Evolutionary conservation across 2,113 vertebrate genomes (phyloP).

Genomic region (Fregata magnificens): DNA sequence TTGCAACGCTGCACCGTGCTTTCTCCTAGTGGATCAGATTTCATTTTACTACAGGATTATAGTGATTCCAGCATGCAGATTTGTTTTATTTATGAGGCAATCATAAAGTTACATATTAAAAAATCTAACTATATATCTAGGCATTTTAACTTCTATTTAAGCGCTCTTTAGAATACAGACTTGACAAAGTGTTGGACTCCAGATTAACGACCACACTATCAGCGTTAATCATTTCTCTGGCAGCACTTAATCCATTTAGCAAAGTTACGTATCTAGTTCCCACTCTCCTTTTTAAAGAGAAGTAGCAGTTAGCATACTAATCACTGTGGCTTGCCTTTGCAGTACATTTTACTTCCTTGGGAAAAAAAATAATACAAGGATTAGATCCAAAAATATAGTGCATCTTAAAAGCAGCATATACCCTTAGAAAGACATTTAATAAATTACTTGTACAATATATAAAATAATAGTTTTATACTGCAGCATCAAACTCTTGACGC

Average conservation of each 20-base stretch:
- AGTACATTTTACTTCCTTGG: constrained; percentile 72
- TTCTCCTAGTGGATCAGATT: constrained; percentile 4
- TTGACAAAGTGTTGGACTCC: not conserved
- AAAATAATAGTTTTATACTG: constrained; percentile 73
- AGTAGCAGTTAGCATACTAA: constrained; percentile 65
- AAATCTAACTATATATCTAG: constrained; percentile 9
- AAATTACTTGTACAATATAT: constrained; percentile 80
- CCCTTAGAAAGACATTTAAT: constrained; percentile 79
- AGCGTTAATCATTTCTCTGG: constrained; percentile 16
- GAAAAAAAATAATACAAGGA: constrained; percentile 72
- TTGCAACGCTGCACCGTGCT: not conserved
- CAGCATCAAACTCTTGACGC: constrained; percentile 79
- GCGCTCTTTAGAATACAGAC: constrained; percentile 12
- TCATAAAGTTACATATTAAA: not conserved
- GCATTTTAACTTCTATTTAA: constrained; percentile 22
- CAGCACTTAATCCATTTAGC: constrained; percentile 34
- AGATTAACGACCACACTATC: constrained; percentile 9
- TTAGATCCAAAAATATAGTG: constrained; percentile 81
- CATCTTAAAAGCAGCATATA: constrained; percentile 83
- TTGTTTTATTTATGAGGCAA: constrained; percentile 16
- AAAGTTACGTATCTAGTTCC: constrained; percentile 28
- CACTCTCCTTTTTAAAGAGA: constrained; percentile 68
- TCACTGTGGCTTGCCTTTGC: constrained; percentile 61
- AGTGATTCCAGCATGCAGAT: constrained; percentile 49
- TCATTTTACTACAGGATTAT: constrained; percentile 6